Base-by-base conservation (phyloP, 2,797 vertebrate genomes). In the Luscinia megarhynchos region DNA sequence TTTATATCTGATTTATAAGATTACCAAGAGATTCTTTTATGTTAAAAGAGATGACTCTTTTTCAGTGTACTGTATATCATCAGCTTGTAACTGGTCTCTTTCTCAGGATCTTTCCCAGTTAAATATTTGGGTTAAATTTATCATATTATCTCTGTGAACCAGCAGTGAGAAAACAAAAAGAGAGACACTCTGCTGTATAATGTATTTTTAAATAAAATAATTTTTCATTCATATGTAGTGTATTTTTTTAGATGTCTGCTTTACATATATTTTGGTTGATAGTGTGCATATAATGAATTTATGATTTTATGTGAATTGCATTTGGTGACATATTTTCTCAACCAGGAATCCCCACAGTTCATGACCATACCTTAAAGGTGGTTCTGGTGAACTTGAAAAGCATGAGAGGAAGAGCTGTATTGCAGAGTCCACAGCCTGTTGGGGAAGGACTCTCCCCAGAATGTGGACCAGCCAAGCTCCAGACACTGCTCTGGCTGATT, bases 131-230 rank as follows among this genome's bases (percentile, higher is more conserved):
- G 95, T 97, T 97, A 94, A 94, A 94, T 92, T 97, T 96, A 95
- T 94, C 97, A 92, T 90, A 89, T 91, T 96, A 96, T 94, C 95
- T 97, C 96, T 97, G 96, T 97, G 97, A 97, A 97, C 96, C 95
- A 97, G 95, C 97, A 97, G 96, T 97, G 95, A 97, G 94, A 97
- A 94, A 97, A 91, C 83, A 94, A 94, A 93, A 95, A 92, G 93
- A 96, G 91, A 95, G 90, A 97, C 96, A 97, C 97, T 96, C 97
- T 97, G 95, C 97, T 97, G 97, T 98, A 97, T 97, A 97, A 97
- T 97, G 97, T 97, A 98, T 98, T 98, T 98, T 98, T 98, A 97
- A 98, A 98, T 97, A 98, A 97, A 98, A 97, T 90, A 97, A 97
- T 94, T 93, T 95, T 94, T 94, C 90, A 91, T 80, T 73, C 84